A percentile compares a stretch with the other conserved stretches of the same genome.
These are phyloP conservation scores for Aphrophora alni DNA, from an alignment of 2,888 invertebrate genomes.

Conservation along the genomic window DNA sequence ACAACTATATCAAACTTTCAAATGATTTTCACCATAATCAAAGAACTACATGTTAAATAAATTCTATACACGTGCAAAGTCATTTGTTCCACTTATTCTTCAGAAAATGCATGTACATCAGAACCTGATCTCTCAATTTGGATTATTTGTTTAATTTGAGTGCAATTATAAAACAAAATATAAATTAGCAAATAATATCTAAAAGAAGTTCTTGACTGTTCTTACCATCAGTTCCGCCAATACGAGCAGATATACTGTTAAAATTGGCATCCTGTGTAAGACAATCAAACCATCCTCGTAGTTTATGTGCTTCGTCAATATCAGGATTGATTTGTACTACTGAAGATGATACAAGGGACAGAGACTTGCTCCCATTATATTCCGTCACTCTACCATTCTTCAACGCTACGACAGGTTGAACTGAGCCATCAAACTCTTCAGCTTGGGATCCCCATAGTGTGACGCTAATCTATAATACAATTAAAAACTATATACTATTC, in stretches of 20 bases:
- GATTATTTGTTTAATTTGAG: too few species aligned
- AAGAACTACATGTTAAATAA: too few species aligned
- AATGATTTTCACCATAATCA: too few species aligned
- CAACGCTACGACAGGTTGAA: slow-evolving; percentile 82
- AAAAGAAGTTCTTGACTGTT: too few species aligned
- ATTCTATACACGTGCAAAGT: too few species aligned
- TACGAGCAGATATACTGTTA: slow-evolving; percentile 64
- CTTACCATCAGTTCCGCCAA: slow-evolving; percentile 48
- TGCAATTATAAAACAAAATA: too few species aligned
- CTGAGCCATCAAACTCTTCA: slow-evolving; percentile 77
- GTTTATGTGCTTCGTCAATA: slow-evolving; percentile 79
- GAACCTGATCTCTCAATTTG: too few species aligned
- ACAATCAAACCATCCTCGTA: slow-evolving; percentile 90
- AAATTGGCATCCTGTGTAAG: slow-evolving; percentile 61
- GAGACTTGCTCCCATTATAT: slow-evolving; percentile 65
- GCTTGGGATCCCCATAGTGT: slow-evolving; percentile 94
- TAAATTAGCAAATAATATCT: too few species aligned
- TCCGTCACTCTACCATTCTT: slow-evolving; percentile 87
- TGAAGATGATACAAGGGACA: slow-evolving; percentile 59
- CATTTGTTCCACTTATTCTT: too few species aligned
- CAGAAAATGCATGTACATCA: too few species aligned
- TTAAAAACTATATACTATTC: too few species aligned
- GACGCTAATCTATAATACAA: slow-evolving; percentile 66
- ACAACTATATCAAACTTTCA: too few species aligned
- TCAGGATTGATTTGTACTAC: slow-evolving; percentile 86